A percentile compares a stretch with the other conserved stretches of the same genome.
Evolutionary conservation across 2,888 invertebrate genomes (phyloP).

Genomic region (Ennomos erosarius): DNA sequence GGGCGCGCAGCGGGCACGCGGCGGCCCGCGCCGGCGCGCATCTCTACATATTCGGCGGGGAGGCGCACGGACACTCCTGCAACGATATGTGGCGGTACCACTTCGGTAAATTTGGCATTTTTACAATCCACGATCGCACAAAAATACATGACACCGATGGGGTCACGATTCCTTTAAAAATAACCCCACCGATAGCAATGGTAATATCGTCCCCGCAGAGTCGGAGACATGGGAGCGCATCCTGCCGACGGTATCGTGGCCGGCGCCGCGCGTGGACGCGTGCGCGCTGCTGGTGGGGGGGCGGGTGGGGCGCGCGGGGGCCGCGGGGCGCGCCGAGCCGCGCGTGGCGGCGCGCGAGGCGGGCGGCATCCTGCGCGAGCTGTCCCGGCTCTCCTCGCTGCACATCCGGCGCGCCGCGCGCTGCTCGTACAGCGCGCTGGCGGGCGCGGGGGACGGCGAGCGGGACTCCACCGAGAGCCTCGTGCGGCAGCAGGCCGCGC

Average conservation of each 20-base stretch:
- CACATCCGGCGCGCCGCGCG: slow-evolving; percentile 88
- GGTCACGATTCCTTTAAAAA: no score
- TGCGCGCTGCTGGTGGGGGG: slow-evolving; percentile 87
- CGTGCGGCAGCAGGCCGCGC: slow-evolving; percentile 63
- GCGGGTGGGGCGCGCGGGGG: slow-evolving; percentile 44
- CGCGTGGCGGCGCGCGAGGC: slow-evolving; percentile 58
- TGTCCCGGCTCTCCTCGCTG: slow-evolving; percentile 85
- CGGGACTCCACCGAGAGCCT: slow-evolving; percentile 88
- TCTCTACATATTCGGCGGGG: slow-evolving; percentile 93
- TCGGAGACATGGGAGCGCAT: slow-evolving; percentile 92
- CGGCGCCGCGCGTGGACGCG: slow-evolving; percentile 89
- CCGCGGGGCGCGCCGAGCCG: slow-evolving; percentile 49
- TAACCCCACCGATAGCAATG: no score
- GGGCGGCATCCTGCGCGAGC: slow-evolving; percentile 83
- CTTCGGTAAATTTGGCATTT: slow-evolving; percentile 88
- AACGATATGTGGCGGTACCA: slow-evolving; percentile 94
- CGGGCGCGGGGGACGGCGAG: slow-evolving; percentile 75
- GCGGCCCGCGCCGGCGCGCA: slow-evolving; percentile 91
- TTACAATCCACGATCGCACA: no score
- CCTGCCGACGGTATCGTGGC: slow-evolving; percentile 85
- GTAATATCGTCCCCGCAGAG: slow-evolving; percentile 73
- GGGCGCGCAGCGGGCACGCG: slow-evolving; percentile 91
- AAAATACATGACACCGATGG: no score
- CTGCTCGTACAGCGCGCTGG: slow-evolving; percentile 89
- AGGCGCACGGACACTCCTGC: slow-evolving; percentile 88